Base-by-base conservation (phyloP, 2,113 vertebrate species). In the Meleagris gallopavo region DNA sequence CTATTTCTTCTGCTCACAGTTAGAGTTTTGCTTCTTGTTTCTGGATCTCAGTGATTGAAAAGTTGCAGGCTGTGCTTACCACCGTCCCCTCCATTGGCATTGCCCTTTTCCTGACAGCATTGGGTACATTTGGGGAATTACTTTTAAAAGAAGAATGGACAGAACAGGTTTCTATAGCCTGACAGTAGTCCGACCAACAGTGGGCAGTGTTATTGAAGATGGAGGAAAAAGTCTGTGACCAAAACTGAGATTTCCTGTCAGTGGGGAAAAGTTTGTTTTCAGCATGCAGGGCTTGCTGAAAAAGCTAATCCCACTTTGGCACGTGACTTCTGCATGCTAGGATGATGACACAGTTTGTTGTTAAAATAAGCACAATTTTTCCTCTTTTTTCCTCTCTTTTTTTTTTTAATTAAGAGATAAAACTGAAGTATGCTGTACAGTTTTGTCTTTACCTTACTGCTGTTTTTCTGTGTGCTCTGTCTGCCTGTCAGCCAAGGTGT, bases 401-500 rank as follows among this genome's bases (percentile, higher is more conserved):
- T 15, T 36, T 40, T 27, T 62, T 40, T 27, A 11, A 40, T 54
- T 40, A 64, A 64, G 25, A 16, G 38, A 19, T 29, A 29, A 29
- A 64, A 38, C 22, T 38, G 60, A 36, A 45, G 60, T 88, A n/a
- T 45, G 36, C 36, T 67, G 45, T 84, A 64, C 27, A 32, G 75
- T 41, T 50, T 43, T 32, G n/a, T 55, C 71, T 73, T 76, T 80
- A 86, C 58, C 50, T 80, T 62, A 32, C 52, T 94, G 36, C 69
- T 82, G 54, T 71, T 88, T 90, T 81, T 48, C 22, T 41, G 29
- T 70, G 29, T 83, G 22, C 40, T 80, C 55, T 58, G 18, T 20
- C 30, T 93, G 70, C 74, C 7, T 9, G 57, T 60, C 71, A 94
- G 83, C 89, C 64, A 82, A 83, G 95, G 86, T 93, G 88, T 78